Evolutionary conservation across 37 sponge, comb jelly and placozoan species (phyloP).

Genomic region (Oscarella lobularis): DNA sequence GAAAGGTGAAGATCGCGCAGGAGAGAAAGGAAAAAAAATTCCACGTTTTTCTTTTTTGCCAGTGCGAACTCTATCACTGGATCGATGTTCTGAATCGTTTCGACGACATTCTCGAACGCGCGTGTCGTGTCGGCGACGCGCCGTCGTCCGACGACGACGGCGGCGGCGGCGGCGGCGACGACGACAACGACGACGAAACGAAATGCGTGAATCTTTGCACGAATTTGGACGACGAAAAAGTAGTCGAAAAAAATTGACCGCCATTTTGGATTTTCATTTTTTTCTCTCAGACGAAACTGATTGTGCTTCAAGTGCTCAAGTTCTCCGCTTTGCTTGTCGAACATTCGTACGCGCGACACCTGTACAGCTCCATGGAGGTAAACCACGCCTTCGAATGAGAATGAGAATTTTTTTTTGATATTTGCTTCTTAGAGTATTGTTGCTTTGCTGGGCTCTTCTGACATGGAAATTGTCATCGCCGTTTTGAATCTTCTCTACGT

Average conservation of each 20-base stretch:
- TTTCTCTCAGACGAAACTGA: neutral
- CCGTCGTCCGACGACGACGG: slow-evolving; percentile 64
- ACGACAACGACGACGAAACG: neutral
- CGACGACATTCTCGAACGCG: slow-evolving; percentile 65
- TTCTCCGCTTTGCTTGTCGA: slow-evolving; percentile 95
- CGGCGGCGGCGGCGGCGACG: slow-evolving; percentile 43
- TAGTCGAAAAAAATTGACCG: neutral
- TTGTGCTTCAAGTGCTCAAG: slow-evolving; percentile 42
- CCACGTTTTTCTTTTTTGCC: neutral
- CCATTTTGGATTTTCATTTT: neutral
- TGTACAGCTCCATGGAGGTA: slow-evolving; percentile 97
- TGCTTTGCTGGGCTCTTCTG: slow-evolving; percentile 60
- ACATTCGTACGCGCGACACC: slow-evolving; percentile 92
- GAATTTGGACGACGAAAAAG: neutral
- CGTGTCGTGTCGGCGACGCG: slow-evolving; percentile 14
- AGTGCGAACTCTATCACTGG: slow-evolving; percentile 99
- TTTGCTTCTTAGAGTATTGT: neutral
- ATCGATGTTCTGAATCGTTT: slow-evolving; percentile 85
- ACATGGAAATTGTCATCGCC: slow-evolving; percentile 86
- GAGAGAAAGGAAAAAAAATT: slow-evolving; percentile 7
- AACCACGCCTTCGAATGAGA: neutral
- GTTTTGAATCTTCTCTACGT: slow-evolving; percentile 92
- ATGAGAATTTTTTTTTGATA: neutral
- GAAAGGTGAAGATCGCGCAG: slow-evolving; percentile 38
- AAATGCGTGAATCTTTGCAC: neutral